phyloP scores from a whole-genome alignment of 1,140 invertebrate genomes.

The Drosophila cardini region DNA sequence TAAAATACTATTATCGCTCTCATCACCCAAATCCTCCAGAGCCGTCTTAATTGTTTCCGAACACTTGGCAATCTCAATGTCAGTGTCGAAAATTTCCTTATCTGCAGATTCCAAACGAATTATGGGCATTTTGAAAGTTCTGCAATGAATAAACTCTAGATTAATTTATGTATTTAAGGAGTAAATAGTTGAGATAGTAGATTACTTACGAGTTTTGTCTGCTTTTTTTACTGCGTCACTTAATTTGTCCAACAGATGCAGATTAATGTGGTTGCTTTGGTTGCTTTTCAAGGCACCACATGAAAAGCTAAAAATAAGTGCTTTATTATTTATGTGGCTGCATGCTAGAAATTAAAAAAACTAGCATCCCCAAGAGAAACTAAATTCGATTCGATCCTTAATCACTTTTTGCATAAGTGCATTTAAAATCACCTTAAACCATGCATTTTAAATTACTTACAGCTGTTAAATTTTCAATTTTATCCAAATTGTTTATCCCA shows the following conservation, averaged over 20 bases:
- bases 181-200: neutral
- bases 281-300: slow-evolving; percentile 40
- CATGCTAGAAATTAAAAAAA: neutral
- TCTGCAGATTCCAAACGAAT: slow-evolving; percentile 96
- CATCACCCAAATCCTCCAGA: slow-evolving; percentile 98
- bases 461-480: neutral
- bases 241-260: slow-evolving; percentile 28
- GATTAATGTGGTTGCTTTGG: slow-evolving; percentile 12
- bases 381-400: too few relatives aligned
- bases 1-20: slow-evolving; percentile 96
- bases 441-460: too few relatives aligned
- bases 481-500: neutral
- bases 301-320: slow-evolving; percentile 45
- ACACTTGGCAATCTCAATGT: slow-evolving; percentile 98
- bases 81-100: slow-evolving; percentile 97
- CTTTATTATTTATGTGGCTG: slow-evolving; percentile 34
- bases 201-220: neutral
- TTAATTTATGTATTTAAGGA: slow-evolving; percentile 2
- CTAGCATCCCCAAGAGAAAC: too few relatives aligned
- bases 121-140: slow-evolving; percentile 90
- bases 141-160: neutral
- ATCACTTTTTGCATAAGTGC: too few relatives aligned
- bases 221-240: neutral
- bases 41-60: slow-evolving; percentile 99
- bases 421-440: too few relatives aligned